phyloP scores from a whole-genome alignment of 2,888 invertebrate species.

The Pheosia tremula region DNA sequence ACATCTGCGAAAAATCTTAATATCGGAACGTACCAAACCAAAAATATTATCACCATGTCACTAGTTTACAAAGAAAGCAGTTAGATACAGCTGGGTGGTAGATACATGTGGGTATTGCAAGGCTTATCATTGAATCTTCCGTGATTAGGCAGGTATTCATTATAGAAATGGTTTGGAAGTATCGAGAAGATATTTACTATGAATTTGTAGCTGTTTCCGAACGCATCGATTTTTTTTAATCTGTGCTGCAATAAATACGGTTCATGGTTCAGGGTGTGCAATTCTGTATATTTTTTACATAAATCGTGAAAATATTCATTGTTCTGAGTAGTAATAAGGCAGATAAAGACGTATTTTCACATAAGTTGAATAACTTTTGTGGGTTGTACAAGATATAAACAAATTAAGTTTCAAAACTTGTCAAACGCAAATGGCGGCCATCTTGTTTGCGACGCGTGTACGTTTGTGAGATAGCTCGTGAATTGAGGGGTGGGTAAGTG shows the following conservation, averaged over 20 bases:
- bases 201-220: neutral
- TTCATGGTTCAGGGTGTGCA: neutral
- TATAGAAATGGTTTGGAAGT: too few relatives aligned
- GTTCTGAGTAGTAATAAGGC: neutral
- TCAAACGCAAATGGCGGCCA: constrained; percentile 34
- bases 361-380: constrained; percentile 4
- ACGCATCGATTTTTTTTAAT: neutral
- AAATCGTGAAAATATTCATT: constrained; percentile 3
- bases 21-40: neutral
- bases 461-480: neutral
- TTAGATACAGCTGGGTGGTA: too few relatives aligned
- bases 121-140: too few relatives aligned
- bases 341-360: neutral
- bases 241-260: neutral
- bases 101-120: too few relatives aligned
- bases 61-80: too few relatives aligned
- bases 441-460: constrained; percentile 31
- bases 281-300: neutral
- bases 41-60: neutral
- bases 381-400: constrained; percentile 23
- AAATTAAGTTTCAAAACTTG: constrained; percentile 19
- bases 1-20: neutral
- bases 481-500: neutral
- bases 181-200: too few relatives aligned
- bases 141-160: too few relatives aligned